phyloP scores from a whole-genome alignment of 2,797 vertebrate genomes.

The Rhinogobio ventralis region DNA sequence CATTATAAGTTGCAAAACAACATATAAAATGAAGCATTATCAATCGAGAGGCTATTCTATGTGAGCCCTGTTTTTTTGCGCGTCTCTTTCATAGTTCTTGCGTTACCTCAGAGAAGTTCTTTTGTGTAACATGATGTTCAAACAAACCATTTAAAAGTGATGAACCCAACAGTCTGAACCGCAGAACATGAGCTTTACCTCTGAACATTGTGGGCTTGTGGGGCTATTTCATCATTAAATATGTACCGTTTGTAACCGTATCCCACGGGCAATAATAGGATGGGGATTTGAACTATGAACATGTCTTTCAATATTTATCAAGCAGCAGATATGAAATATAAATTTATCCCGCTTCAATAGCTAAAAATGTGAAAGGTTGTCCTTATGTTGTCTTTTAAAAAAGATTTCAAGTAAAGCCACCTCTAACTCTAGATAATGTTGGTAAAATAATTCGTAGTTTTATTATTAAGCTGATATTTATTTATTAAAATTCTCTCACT shows the following conservation, averaged over 20 bases:
- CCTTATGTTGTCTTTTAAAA: slow-evolving; percentile 46
- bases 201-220: slow-evolving; percentile 61
- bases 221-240: slow-evolving; percentile 61
- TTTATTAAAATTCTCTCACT: not conserved
- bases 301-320: slow-evolving; percentile 64
- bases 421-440: not conserved
- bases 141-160: slow-evolving; percentile 61
- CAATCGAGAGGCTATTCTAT: not conserved
- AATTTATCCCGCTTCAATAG: slow-evolving; percentile 62
- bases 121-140: slow-evolving; percentile 60
- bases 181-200: slow-evolving; percentile 60
- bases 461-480: not conserved
- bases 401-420: slow-evolving; percentile 50
- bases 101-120: slow-evolving; percentile 52
- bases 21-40: not conserved
- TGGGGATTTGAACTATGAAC: slow-evolving; percentile 64
- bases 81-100: slow-evolving; percentile 38
- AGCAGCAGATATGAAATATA: slow-evolving; percentile 55
- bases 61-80: not conserved
- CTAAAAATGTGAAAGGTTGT: slow-evolving; percentile 54
- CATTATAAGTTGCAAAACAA: not conserved
- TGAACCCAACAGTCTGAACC: slow-evolving; percentile 61
- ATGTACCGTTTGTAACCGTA: slow-evolving; percentile 65
- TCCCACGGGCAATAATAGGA: slow-evolving; percentile 62
- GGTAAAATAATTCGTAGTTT: slow-evolving; percentile 36